Conservation (phyloP, 2,888 invertebrate genomes). For the Nymphalis urticae region DNA sequence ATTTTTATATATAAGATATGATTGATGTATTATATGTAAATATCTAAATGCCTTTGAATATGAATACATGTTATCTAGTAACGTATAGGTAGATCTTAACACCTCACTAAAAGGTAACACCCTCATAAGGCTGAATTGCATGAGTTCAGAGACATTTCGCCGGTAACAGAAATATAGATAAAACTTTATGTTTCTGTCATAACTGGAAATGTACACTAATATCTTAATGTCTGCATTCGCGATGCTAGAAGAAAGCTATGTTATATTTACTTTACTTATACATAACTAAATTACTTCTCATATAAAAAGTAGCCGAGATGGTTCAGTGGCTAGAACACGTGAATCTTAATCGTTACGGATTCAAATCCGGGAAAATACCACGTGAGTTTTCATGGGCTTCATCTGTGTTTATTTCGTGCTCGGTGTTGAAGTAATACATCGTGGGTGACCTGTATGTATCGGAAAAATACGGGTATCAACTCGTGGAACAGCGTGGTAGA, state of each 20-base stretch:
- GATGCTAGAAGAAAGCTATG: not conserved
- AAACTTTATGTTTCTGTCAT: conserved; percentile 7
- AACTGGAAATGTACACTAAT: conserved; percentile 3
- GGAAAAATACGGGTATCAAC: no score
- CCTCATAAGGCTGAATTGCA: conserved; percentile 28
- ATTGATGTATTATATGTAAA: not conserved
- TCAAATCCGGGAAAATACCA: no score
- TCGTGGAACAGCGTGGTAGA: no score
- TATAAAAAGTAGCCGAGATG: no score
- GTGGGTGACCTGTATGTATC: no score
- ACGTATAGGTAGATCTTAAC: conserved; percentile 1
- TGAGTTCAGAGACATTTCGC: conserved; percentile 20
- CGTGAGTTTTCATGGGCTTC: no score
- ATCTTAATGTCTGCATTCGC: conserved; percentile 1
- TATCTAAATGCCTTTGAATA: not conserved
- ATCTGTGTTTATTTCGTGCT: no score
- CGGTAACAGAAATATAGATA: conserved; percentile 6
- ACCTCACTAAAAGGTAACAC: conserved; percentile 24
- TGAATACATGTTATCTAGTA: not conserved
- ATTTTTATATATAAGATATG: no score
- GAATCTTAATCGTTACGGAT: no score
- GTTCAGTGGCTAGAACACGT: no score
- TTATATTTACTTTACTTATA: not conserved
- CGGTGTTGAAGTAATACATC: no score
- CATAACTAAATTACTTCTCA: not conserved